Evolutionary conservation across 2,888 invertebrate genomes (phyloP), one percentile per base, ranked within the genome.

Genomic region (Lithophane semibrunnea): DNA sequence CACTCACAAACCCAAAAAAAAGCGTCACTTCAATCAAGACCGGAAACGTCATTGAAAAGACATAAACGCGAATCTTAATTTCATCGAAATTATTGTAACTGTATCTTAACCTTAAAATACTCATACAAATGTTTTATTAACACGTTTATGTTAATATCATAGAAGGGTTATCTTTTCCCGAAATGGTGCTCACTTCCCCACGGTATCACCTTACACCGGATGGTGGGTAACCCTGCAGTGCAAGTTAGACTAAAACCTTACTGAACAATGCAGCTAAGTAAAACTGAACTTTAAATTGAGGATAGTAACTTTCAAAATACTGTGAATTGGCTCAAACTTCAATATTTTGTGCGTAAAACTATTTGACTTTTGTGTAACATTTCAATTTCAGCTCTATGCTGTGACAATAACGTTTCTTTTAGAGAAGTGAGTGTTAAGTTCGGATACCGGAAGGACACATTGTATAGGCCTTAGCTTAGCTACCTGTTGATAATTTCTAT

Each of bases 401-500:
- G 4, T 29, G 3, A 10, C 0, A 0, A n/a, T 92, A 93, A 75
- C 78, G 90, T 87, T n/a, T 56, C 58, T 81, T 91, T 91, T 91
- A 21, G 67, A 42, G 54, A 74, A 80, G 67, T n/a, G 2, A 16
- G 44, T 56, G 44, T 65, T 42, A 75, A 77, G 83, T 88, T 92
- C 91, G 93, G 92, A 94, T 94, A 93, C 96, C 95, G 96, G 96
- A 96, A 96, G 96, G 92, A 94, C 93, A 92, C 91, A 94, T 95
- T 96, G 94, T 94, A 88, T 93, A 91, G 91, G 91, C 91, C 92
- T 94, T 93, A 91, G 93, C 92, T 94, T 93, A 91, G 93, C 95
- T 96, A 96, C 96, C 96, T 96, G 96, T 96, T 95, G 95, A 94
- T 95, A 95, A 95, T 95, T 92, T 92, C 92, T 92, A 93, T 94